These are phyloP conservation scores for Diachasmimorpha longicaudata DNA, from an alignment of 1,140 invertebrate genomes.

Conservation along the genomic window DNA sequence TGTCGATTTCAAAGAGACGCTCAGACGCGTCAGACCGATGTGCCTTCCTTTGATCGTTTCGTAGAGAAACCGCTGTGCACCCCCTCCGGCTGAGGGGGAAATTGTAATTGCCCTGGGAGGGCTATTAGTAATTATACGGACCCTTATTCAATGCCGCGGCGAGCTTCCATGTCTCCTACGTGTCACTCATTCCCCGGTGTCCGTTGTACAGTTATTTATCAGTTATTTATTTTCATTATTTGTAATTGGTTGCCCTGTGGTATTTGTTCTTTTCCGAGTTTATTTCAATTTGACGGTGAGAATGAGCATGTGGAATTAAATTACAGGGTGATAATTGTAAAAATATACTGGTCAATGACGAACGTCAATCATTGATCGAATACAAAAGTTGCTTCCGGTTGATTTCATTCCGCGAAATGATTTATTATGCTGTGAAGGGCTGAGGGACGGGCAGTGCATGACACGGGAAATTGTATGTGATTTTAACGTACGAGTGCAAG, in stretches of 20 bases:
- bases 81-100: background rate
- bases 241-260: too few species aligned
- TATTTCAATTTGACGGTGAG: background rate
- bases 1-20: background rate
- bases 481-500: background rate
- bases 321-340: background rate
- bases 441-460: slow-evolving; percentile 52
- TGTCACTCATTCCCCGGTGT: slow-evolving; percentile 6
- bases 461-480: slow-evolving; percentile 30
- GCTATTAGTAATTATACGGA: slow-evolving; percentile 16
- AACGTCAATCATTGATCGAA: background rate
- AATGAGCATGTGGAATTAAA: background rate
- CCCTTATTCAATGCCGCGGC: background rate
- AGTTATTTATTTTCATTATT: too few species aligned
- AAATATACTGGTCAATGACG: background rate
- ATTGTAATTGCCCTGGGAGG: slow-evolving; percentile 3
- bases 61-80: background rate
- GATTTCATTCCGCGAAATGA: slow-evolving; percentile 58
- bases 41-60: slow-evolving; percentile 8
- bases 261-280: too few species aligned
- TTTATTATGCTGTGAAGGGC: slow-evolving; percentile 59
- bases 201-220: background rate
- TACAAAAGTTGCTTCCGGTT: slow-evolving; percentile 59
- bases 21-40: background rate
- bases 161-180: background rate